Evolutionary conservation across 2,888 invertebrate genomes (phyloP), one percentile per base, ranked within the genome.

Genomic region (Hedychridium roseum): DNA sequence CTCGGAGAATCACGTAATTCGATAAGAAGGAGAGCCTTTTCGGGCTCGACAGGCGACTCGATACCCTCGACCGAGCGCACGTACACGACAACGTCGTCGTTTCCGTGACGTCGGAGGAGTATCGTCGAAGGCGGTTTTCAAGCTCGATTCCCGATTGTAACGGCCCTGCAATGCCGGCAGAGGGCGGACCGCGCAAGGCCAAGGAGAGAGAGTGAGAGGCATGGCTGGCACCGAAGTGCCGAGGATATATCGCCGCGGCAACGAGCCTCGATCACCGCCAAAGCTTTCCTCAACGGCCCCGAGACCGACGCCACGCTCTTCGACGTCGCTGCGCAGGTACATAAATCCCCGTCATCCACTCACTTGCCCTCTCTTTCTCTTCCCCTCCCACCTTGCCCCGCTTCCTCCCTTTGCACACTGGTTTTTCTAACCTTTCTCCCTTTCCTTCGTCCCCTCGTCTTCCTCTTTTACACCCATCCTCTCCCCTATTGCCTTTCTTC

Each of bases 181-280:
- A 15, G 12, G 20, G 20, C n/a, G n/a, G n/a, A n/a, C n/a, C n/a
- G n/a, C n/a, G n/a, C n/a, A n/a, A 2, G 27, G 3, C 2, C 9
- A 7, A 27, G 23, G 20, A 28, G 31, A 31, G 23, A 26, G 38
- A 40, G 12, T 15, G n/a, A 15, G 26, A 32, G 35, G 30, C 14
- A 48, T 35, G 31, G 31, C 36, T 27, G 48, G 50, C 37, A 44
- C 50, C 57, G 48, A 42, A 39, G 47, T 51, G 42, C 54, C 54
- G 46, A 30, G 54, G 42, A 57, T 61, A 59, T 62, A 62, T 54
- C 59, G 54, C 27, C 30, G 44, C 49, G 55, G 50, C 57, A 57
- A 60, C 64, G 55, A 60, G 48, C 48, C 47, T 64, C 64, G 55
- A 64, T 64, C 64, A 60, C 60, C 45, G 37, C 43, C 46, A 51